A percentile compares a stretch with the other conserved stretches of the same genome.
Evolutionary conservation across 2,797 vertebrate species (phyloP).

Genomic region (Prunella strophiata): DNA sequence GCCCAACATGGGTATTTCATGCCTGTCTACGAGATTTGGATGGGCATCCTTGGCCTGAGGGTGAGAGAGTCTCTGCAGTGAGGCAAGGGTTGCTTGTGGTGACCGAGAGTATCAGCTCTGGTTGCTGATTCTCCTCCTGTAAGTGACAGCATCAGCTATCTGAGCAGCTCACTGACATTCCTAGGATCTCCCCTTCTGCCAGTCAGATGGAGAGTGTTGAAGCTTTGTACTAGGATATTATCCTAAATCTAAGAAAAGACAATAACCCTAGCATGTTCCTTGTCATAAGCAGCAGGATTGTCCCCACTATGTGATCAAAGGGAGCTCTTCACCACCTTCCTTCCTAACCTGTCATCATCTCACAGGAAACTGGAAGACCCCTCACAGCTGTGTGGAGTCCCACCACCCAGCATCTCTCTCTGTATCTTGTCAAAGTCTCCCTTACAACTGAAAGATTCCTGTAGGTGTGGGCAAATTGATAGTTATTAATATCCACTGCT

Average conservation of each 20-base stretch:
- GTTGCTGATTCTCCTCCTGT: neutral
- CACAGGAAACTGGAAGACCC: neutral
- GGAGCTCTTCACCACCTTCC: neutral
- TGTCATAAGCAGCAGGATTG: neutral
- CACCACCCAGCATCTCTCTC: no score
- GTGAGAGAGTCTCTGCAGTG: fast-evolving
- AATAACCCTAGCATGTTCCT: neutral
- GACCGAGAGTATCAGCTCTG: neutral
- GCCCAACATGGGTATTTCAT: neutral
- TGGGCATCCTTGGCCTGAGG: neutral
- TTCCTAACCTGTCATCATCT: neutral
- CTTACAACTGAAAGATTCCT: neutral
- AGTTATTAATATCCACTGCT: neutral
- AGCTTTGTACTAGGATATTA: neutral
- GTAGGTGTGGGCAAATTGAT: neutral
- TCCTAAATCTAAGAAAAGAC: neutral
- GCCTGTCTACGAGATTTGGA: neutral
- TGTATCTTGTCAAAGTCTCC: neutral
- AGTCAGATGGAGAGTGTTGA: neutral
- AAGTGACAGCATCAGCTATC: neutral
- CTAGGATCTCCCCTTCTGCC: neutral
- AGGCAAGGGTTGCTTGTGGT: neutral
- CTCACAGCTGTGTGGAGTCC: neutral
- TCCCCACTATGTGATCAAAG: neutral
- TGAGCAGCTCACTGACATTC: no score